Conservation (phyloP, 2,113 vertebrate genomes). For the Pluvialis apricaria region DNA sequence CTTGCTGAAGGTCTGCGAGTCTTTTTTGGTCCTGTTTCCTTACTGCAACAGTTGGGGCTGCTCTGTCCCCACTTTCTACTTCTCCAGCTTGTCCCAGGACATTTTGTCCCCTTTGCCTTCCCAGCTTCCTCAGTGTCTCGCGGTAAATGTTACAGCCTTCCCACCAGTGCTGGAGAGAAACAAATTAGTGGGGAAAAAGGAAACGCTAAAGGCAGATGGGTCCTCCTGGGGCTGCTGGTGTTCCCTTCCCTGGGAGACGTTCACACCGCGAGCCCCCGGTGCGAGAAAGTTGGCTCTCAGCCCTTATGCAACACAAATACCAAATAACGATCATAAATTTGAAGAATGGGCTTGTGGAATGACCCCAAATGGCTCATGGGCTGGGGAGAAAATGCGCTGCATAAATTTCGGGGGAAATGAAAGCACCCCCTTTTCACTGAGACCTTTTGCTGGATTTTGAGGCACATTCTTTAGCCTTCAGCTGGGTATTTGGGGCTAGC, state of each 20-base stretch:
- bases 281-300: not conserved
- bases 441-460: not conserved
- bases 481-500: not conserved
- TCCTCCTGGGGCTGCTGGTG: not conserved
- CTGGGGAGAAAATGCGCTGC: not conserved
- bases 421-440: not conserved
- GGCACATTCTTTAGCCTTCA: not conserved
- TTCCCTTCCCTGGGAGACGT: not conserved
- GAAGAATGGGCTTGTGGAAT: not conserved
- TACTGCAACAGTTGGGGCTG: not conserved
- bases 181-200: not conserved
- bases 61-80: not conserved
- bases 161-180: not conserved
- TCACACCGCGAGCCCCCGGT: accelerated
- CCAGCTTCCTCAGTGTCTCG: not conserved
- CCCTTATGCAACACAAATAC: not conserved
- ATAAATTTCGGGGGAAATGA: not conserved
- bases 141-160: not conserved
- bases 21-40: not conserved
- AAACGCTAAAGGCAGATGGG: not conserved
- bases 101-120: not conserved
- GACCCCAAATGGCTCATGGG: not conserved
- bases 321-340: not conserved
- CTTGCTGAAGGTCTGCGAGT: not conserved
- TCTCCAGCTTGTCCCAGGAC: not conserved